Base-by-base conservation (phyloP, 2,113 vertebrate species). In the Caracal caracal region DNA sequence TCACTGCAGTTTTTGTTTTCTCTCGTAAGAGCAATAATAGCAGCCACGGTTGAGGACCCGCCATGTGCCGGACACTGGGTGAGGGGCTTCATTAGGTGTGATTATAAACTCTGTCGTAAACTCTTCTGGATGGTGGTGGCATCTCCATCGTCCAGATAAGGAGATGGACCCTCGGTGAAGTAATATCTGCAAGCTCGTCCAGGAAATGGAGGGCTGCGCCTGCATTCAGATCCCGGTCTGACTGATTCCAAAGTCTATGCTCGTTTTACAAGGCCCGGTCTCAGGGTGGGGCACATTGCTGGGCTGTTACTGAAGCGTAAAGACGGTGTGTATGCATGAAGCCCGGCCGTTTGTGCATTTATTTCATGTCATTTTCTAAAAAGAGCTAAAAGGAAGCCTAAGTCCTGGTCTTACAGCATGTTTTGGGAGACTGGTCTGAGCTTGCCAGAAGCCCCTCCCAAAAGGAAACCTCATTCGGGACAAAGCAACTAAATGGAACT, bases 11-110 rank as follows among this genome's bases (percentile, higher is more conserved):
- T 76, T 40, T 35, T 59, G 19, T 35, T 85, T 79, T 13, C 19
- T 88, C 56, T 59, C 28, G 1, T 53, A 33, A 93, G 20, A 68
- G 16, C 33, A 3, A 0, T 2, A 0, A 61, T 20, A 40, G 49
- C 71, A 7, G 0, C 17, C 5, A 28, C 0, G 3, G 1, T 1
- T 16, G 0, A 0, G 35, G 11, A 40, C n/a, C 10, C 10, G 9
- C 5, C 13, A 5, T 2, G 51, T 19, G n/a, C 43, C 28, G 28
- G 37, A 33, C 37, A 3, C 1, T n/a, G 53, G 26, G 12, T 4
- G 40, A 20, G 16, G 30, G 1, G 19, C 35, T n/a, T 79, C 56
- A 1, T 1, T 4, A 53, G n/a, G 79, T 35, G 2, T 70, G 22
- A 26, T 40, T 28, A 11, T 16, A 76, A 73, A 28, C n/a, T 7